Evolutionary conservation across 2,113 vertebrate species (phyloP).

Genomic region (Trachemys scripta): DNA sequence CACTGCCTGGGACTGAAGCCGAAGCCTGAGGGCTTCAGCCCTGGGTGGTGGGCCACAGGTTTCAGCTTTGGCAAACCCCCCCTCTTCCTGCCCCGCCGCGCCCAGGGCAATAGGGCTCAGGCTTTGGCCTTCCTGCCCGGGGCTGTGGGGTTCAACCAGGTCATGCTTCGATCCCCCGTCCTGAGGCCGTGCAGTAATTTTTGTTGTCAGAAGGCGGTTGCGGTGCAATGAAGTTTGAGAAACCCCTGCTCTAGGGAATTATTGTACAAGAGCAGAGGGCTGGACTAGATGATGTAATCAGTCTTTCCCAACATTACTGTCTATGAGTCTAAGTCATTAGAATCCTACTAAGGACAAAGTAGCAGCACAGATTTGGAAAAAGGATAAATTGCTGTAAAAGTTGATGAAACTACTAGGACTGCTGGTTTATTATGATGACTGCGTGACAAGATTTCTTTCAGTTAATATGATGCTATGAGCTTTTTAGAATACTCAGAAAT

Average conservation of each 20-base stretch:
- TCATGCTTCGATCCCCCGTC: too few relatives aligned
- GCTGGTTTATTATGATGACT: not conserved
- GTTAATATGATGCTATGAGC: fast-evolving
- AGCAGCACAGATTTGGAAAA: not conserved
- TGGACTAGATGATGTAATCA: conserved; percentile 52
- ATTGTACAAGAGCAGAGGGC: conserved; percentile 61
- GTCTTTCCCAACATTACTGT: conserved; percentile 32
- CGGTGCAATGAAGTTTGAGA: too few relatives aligned
- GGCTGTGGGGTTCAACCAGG: too few relatives aligned
- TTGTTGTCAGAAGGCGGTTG: too few relatives aligned
- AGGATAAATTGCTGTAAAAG: not conserved
- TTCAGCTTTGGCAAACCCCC: too few relatives aligned
- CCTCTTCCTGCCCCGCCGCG: too few relatives aligned
- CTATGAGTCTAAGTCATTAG: conserved; percentile 22
- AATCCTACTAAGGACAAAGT: conserved; percentile 38
- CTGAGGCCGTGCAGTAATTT: too few relatives aligned
- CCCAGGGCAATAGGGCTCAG: too few relatives aligned
- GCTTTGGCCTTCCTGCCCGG: too few relatives aligned
- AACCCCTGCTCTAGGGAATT: not conserved
- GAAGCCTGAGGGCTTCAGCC: too few relatives aligned
- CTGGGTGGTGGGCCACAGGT: too few relatives aligned
- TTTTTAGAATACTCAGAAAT: not conserved
- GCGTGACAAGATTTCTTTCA: not conserved
- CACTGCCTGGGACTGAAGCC: too few relatives aligned
- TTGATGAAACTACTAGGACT: not conserved